Evolutionary conservation across 2,113 vertebrate species (phyloP), one percentile per base, ranked within the genome.

Genomic region (Leptocoma aspasia): DNA sequence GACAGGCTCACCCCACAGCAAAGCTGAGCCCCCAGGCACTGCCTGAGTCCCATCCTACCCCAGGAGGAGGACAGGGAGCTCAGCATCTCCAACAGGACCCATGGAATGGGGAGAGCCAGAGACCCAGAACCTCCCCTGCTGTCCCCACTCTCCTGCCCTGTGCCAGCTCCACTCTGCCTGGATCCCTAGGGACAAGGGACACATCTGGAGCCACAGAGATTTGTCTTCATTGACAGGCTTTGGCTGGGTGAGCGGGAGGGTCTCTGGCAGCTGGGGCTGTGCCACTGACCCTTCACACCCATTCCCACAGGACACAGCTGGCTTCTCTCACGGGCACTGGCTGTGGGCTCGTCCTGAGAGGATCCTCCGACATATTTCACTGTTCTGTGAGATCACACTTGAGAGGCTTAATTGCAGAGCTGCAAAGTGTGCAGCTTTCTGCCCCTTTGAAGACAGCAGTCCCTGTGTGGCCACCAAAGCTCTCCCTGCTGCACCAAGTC

Each of bases 81-180:
- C 9, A 3, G n/a, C 26, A n/a, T 16, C 52, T 33, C 19, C 42
- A 14, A 2, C 0, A 1, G 30, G 26, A 44, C 1, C 21, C 53
- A 24, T 23, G 79, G 41, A 37, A 33, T 0, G 1, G 26, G 35
- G 28, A 76, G 41, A 83, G 37, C 31, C 27, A n/a, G 35, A 73
- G 63, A 57, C 18, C 7, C 27, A 15, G 57, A 23, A 8, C 13
- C 21, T 35, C 19, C 49, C 31, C 65, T 44, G 33, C 90, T 52
- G 33, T 20, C 5, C 18, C 22, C 0, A 0, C 56, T 60, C 24
- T 79, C 57, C 49, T 3, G 5, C 28, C 35, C 50, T 0, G 5
- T 0, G 0, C 41, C 68, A 60, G 69, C 71, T 56, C 37, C 0
- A 3, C 53, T 77, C 63, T 80, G 42, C 66, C 77, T 31, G 44